Percentiles rank a stretch among this genome's conserved stretches.
phyloP scores from a whole-genome alignment of 2,888 invertebrate genomes.

The Rhogogaster chlorosoma region DNA sequence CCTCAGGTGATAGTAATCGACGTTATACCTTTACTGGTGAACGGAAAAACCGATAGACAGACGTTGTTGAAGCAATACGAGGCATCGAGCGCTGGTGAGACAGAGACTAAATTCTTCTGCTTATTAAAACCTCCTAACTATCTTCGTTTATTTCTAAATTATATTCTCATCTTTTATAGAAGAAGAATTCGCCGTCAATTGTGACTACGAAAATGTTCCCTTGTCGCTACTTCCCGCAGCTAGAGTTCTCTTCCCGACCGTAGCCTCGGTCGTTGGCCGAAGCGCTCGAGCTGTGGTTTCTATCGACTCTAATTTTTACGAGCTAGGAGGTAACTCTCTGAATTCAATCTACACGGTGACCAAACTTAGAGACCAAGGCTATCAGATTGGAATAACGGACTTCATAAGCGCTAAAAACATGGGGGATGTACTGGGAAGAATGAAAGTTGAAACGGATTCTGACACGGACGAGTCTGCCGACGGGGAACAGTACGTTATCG shows the following conservation, averaged over 20 bases:
- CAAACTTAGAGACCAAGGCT: conserved; percentile 87
- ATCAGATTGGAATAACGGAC: conserved; percentile 89
- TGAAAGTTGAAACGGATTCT: conserved; percentile 76
- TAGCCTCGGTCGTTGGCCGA: conserved; percentile 86
- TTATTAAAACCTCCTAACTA: no score
- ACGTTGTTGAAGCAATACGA: conserved; percentile 87
- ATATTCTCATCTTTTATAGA: conserved; percentile 76
- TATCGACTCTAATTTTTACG: conserved; percentile 87
- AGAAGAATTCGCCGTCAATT: conserved; percentile 81
- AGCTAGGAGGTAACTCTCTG: conserved; percentile 92
- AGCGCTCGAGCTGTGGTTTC: conserved; percentile 83
- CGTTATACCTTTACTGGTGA: conserved; percentile 88
- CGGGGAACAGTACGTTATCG: conserved; percentile 78
- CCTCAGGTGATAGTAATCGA: conserved; percentile 87
- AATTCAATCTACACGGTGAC: conserved; percentile 92
- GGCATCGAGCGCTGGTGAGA: conserved; percentile 82
- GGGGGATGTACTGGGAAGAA: conserved; percentile 84
- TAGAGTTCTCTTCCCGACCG: conserved; percentile 86
- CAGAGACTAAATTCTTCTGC: conserved; percentile 19
- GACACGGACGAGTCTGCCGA: conserved; percentile 64
- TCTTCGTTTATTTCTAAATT: not conserved
- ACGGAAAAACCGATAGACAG: conserved; percentile 93
- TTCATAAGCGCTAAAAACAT: conserved; percentile 87
- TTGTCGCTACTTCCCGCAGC: conserved; percentile 82
- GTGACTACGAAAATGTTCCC: conserved; percentile 84